These are phyloP conservation scores for Criorhina ranunculi DNA, from an alignment of 2,888 invertebrate species.

Conservation along the genomic window DNA sequence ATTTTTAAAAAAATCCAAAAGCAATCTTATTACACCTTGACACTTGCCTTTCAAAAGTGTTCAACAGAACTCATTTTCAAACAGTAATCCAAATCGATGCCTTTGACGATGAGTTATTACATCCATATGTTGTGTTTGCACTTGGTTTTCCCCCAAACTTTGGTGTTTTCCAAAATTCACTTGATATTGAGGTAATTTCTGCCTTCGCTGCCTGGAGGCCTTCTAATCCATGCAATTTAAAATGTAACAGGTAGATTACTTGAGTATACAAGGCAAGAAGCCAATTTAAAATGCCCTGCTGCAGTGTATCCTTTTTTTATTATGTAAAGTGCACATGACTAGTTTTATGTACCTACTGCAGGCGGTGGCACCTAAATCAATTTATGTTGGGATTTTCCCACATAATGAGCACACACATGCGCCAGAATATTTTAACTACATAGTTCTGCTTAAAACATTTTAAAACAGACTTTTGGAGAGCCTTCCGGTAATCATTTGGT, in stretches of 20 bases:
- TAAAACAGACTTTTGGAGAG: background rate
- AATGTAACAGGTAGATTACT: conserved; percentile 34
- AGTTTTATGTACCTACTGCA: conserved; percentile 53
- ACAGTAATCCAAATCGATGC: conserved; percentile 26
- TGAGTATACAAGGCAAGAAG: conserved; percentile 38
- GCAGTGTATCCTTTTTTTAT: conserved; percentile 45
- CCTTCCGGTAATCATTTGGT: background rate
- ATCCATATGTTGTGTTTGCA: conserved; percentile 57
- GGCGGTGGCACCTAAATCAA: conserved; percentile 30
- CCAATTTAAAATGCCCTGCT: conserved; percentile 55
- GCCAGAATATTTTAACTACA: conserved; percentile 36
- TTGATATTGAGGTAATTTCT: conserved; percentile 51
- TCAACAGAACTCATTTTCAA: conserved; percentile 27
- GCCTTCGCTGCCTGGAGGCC: conserved; percentile 3
- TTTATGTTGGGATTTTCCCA: conserved; percentile 69
- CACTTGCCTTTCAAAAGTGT: conserved; percentile 23
- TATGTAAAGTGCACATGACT: conserved; percentile 64
- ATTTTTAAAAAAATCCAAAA: conserved; percentile 43
- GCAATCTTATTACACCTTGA: conserved; percentile 33
- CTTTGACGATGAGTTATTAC: conserved; percentile 53
- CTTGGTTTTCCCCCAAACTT: conserved; percentile 59
- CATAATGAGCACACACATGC: conserved; percentile 42
- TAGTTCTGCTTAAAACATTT: background rate
- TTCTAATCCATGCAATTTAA: conserved; percentile 53
- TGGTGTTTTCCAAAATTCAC: conserved; percentile 53